phyloP scores from a whole-genome alignment of 2,113 vertebrate genomes.

The Larimichthys crocea region DNA sequence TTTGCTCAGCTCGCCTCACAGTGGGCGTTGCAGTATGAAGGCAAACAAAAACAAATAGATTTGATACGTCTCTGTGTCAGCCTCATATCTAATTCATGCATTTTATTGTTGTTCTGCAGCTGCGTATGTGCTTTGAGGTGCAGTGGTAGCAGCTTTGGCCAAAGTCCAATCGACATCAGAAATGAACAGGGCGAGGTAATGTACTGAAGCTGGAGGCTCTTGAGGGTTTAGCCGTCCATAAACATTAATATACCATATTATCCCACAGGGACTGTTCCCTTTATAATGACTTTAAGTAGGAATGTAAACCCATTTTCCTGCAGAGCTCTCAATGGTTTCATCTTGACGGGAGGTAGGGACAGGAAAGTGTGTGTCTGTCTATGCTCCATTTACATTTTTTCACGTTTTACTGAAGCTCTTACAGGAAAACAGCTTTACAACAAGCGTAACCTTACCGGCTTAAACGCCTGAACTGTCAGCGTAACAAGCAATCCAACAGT shows the following conservation, averaged over 20 bases:
- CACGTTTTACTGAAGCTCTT: constrained; percentile 26
- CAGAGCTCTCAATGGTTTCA: constrained; percentile 28
- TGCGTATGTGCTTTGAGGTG: constrained; percentile 22
- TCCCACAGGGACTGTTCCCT: constrained; percentile 54
- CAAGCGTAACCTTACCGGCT: constrained; percentile 21
- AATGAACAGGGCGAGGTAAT: constrained; percentile 51
- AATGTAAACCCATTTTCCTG: constrained; percentile 53
- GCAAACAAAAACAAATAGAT: constrained; percentile 48
- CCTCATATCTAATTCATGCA: constrained; percentile 79
- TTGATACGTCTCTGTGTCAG: constrained; percentile 59
- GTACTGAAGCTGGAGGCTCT: constrained; percentile 53
- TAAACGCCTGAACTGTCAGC: constrained; percentile 50
- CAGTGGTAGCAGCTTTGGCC: constrained; percentile 7
- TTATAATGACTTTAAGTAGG: constrained; percentile 63
- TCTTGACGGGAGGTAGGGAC: constrained; percentile 20
- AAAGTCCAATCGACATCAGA: constrained; percentile 29
- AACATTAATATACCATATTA: constrained; percentile 71
- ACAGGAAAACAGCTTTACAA: constrained; percentile 43
- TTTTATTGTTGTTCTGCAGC: constrained; percentile 61
- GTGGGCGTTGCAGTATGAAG: constrained; percentile 28
- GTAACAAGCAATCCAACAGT: constrained; percentile 40
- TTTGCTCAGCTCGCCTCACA: constrained; percentile 29
- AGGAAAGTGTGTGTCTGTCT: constrained; percentile 16
- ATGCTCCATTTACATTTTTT: constrained; percentile 49
- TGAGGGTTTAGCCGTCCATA: constrained; percentile 63